Evolutionary conservation across 2,888 invertebrate genomes (phyloP).

Genomic region (Limulus polyphemus): DNA sequence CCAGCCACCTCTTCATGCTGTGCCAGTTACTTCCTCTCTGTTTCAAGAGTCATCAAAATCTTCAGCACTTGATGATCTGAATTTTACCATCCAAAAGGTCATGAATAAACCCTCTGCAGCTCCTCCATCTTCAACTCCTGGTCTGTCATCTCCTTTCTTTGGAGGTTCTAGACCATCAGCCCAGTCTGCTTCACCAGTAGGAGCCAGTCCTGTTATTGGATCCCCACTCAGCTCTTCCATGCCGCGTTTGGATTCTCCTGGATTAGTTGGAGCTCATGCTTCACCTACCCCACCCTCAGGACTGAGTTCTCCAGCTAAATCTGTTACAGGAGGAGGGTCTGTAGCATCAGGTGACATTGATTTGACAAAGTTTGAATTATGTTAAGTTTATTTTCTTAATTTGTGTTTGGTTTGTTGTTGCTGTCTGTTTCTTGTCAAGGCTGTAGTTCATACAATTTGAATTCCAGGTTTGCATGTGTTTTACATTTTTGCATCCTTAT

Average conservation of each 20-base stretch:
- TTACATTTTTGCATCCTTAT: background rate
- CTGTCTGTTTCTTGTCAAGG: no score
- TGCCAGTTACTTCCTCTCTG: slow-evolving; percentile 7
- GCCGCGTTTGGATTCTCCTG: slow-evolving; percentile 7
- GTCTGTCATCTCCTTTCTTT: slow-evolving; percentile 1
- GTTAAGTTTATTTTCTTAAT: no score
- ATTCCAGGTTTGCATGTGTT: background rate
- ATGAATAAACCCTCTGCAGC: slow-evolving; percentile 11
- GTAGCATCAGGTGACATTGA: slow-evolving; percentile 16
- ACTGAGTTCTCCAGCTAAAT: slow-evolving; percentile 22
- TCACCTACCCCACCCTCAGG: slow-evolving; percentile 22
- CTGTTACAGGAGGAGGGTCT: slow-evolving; percentile 14
- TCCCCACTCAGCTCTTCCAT: slow-evolving; percentile 4
- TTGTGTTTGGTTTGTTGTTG: no score
- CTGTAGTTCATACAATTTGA: background rate
- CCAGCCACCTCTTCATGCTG: background rate
- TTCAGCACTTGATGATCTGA: slow-evolving; percentile 17
- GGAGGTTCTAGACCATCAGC: background rate
- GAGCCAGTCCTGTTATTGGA: no score
- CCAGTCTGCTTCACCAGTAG: background rate
- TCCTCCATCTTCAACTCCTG: slow-evolving; percentile 10
- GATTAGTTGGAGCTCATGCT: slow-evolving; percentile 5
- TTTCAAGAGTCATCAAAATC: slow-evolving; percentile 1
- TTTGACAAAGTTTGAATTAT: no score
- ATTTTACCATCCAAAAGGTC: slow-evolving; percentile 15